These are phyloP conservation scores for Phyllotreta cruciferae DNA, from an alignment of 2,888 invertebrate species.

Conservation along the genomic window DNA sequence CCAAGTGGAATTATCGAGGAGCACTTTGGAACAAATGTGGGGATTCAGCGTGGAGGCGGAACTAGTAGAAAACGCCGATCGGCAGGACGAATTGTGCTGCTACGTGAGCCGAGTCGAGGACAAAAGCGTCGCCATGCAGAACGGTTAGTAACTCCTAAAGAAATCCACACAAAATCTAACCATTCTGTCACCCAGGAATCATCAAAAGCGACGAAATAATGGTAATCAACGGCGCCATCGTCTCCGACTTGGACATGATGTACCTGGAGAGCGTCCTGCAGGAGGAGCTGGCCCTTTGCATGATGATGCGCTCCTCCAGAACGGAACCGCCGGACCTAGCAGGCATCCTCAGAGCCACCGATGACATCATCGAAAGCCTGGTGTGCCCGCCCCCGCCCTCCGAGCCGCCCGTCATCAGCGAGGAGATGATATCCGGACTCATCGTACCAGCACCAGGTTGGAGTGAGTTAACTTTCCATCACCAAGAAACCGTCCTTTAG, in stretches of 20 bases:
- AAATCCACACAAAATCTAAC: background rate
- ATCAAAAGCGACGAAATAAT: constrained; percentile 98
- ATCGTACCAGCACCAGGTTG: constrained; percentile 97
- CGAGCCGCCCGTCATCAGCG: constrained; percentile 91
- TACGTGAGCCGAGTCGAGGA: constrained; percentile 96
- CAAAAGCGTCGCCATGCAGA: constrained; percentile 94
- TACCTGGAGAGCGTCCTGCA: constrained; percentile 96
- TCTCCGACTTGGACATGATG: constrained; percentile 99
- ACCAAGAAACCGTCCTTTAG: too few relatives aligned
- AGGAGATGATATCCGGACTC: constrained; percentile 95
- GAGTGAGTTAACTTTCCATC: constrained; percentile 71
- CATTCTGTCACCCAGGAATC: constrained; percentile 74
- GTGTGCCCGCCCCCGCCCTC: constrained; percentile 96
- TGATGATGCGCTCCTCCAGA: constrained; percentile 94
- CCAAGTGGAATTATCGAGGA: constrained; percentile 92
- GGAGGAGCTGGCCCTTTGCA: constrained; percentile 91
- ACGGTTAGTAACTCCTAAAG: constrained; percentile 70
- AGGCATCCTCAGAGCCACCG: constrained; percentile 79
- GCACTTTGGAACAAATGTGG: constrained; percentile 94
- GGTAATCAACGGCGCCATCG: constrained; percentile 98
- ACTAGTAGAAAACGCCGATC: constrained; percentile 92
- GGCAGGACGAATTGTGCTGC: constrained; percentile 96
- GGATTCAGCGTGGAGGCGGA: constrained; percentile 98
- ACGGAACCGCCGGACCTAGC: constrained; percentile 81
- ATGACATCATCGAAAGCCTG: constrained; percentile 93